Conservation (phyloP, 2,888 invertebrate genomes). For the Drosophila sordidula region DNA sequence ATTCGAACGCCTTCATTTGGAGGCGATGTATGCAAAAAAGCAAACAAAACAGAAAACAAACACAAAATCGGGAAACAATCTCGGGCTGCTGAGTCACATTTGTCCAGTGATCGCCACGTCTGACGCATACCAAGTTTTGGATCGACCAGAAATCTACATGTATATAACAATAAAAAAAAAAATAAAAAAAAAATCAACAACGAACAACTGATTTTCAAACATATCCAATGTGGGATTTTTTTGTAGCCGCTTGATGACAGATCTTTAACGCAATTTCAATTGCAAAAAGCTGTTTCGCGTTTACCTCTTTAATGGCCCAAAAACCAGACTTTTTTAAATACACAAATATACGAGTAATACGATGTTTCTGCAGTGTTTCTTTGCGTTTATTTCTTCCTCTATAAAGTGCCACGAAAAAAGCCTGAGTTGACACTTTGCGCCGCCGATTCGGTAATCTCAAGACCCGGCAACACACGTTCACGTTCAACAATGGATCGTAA, state of each 20-base stretch:
- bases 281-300: slow-evolving; percentile 49
- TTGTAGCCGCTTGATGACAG: slow-evolving; percentile 21
- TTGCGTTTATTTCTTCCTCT: slow-evolving; percentile 13
- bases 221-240: background rate
- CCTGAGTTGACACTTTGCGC: slow-evolving; percentile 64
- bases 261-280: slow-evolving; percentile 41
- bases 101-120: slow-evolving; percentile 22
- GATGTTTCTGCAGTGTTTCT: slow-evolving; percentile 11
- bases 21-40: slow-evolving; percentile 19
- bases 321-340: slow-evolving; percentile 36
- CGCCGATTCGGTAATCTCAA: slow-evolving; percentile 48
- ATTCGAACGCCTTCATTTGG: slow-evolving; percentile 28
- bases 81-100: slow-evolving; percentile 46
- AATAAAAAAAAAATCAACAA: background rate
- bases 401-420: slow-evolving; percentile 46
- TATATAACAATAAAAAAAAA: slow-evolving; percentile 10
- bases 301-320: slow-evolving; percentile 37
- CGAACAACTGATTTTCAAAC: slow-evolving; percentile 36
- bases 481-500: slow-evolving; percentile 34
- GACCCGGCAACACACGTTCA: slow-evolving; percentile 45
- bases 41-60: slow-evolving; percentile 16
- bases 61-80: slow-evolving; percentile 37
- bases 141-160: slow-evolving; percentile 5
- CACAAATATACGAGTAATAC: slow-evolving; percentile 7
- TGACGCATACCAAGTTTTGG: slow-evolving; percentile 60